Base-by-base conservation (phyloP, 2,113 vertebrate genomes). In the Nymphicus hollandicus region DNA sequence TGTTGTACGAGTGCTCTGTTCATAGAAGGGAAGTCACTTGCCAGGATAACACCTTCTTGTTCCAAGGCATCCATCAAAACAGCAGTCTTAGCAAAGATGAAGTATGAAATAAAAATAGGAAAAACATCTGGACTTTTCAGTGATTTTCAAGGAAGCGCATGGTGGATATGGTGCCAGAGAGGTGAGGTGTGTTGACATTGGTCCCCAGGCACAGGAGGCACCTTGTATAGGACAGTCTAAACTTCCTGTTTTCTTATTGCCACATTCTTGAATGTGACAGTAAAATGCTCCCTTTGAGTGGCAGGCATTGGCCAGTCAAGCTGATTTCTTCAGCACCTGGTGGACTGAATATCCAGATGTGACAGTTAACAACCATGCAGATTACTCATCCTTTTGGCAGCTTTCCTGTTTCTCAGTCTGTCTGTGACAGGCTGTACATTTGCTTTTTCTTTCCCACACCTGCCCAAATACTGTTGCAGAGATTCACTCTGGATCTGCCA, bases 121-220 rank as follows among this genome's bases (percentile, higher is more conserved):
- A 81, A 61, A 39, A 16, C 17, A 17, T 81, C 68, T 78, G 43
- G 46, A 24, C 11, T 77, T 85, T 72, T 41, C 41, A 29, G 27
- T 49, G n/a, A 11, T 80, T 68, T 72, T 47, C 23, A 44, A 7
- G 61, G 39, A 41, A 68, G 10, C 4, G 8, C 31, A 3, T 35
- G 50, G 18, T 1, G 1, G 44, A n/a, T 50, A 46, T 1, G 2
- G 24, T 35, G 28, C 22, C 43, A 29, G 63, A 56, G 35, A 35
- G 5, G 14, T 29, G 18, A 63, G 20, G 11, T n/a, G 19, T 49
- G 12, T 33, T 52, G 31, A 24, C 13, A 43, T 20, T 1, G 2
- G 53, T 43, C 47, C 27, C 23, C 1, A 1, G 37, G 28, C n/a
- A 24, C 0, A 0, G 13, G 29, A 35, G 31, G 13, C 18, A 25